phyloP scores from a whole-genome alignment of 2,797 vertebrate species.

The Phoeniculus purpureus region DNA sequence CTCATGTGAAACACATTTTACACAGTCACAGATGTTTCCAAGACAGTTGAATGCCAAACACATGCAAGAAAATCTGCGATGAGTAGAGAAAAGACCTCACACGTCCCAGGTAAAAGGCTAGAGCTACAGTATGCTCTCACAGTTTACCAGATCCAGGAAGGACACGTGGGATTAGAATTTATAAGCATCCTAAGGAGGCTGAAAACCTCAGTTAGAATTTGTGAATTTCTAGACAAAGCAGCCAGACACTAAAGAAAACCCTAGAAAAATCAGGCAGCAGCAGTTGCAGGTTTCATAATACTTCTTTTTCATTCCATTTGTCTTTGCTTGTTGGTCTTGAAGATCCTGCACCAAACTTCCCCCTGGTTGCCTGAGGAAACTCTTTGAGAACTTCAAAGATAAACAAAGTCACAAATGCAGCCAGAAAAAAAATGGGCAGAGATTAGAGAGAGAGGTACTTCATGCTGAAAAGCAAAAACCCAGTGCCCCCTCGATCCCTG shows the following conservation, averaged over 20 bases:
- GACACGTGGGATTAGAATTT: not conserved
- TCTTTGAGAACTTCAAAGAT: not conserved
- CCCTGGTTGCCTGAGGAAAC: not conserved
- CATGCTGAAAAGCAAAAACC: not conserved
- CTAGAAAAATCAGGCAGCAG: not conserved
- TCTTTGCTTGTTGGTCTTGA: not conserved
- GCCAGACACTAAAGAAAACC: not conserved
- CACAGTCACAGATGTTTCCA: not conserved
- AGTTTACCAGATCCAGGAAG: not conserved
- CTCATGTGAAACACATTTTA: not conserved
- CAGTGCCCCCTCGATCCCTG: rapidly evolving
- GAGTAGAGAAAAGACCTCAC: not conserved
- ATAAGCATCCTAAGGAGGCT: not conserved
- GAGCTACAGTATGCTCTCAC: not conserved
- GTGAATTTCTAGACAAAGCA: not conserved
- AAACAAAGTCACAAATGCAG: not conserved
- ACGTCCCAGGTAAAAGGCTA: not conserved
- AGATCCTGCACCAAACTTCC: not conserved
- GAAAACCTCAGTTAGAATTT: not conserved
- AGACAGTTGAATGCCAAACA: not conserved
- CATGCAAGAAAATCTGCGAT: not conserved
- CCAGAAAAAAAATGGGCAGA: not conserved
- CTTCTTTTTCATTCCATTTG: not conserved
- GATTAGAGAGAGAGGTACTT: not conserved
- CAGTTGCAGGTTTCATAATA: not conserved